phyloP scores from a whole-genome alignment of 2,888 invertebrate species.

The Hybos culiciformis region DNA sequence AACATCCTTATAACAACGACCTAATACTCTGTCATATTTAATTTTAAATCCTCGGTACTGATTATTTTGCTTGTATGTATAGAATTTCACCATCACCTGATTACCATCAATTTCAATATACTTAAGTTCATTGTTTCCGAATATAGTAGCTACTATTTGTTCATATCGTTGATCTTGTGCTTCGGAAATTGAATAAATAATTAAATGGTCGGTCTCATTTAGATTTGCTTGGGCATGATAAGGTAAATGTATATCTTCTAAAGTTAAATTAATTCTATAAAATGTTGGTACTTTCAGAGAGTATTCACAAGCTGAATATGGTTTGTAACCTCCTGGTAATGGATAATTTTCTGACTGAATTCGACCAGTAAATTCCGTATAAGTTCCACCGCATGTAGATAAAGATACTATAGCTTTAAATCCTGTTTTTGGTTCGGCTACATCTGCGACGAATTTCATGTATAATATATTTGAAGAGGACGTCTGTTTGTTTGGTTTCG shows the following conservation, averaged over 20 bases:
- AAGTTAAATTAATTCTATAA: slow-evolving; percentile 34
- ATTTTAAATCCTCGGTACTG: slow-evolving; percentile 48
- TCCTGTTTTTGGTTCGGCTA: slow-evolving; percentile 57
- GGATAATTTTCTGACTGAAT: slow-evolving; percentile 61
- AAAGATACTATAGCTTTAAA: slow-evolving; percentile 44
- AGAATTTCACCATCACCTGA: slow-evolving; percentile 40
- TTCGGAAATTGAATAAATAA: slow-evolving; percentile 21
- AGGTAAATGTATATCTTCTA: slow-evolving; percentile 37
- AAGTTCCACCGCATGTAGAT: slow-evolving; percentile 56
- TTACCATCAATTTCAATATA: slow-evolving; percentile 36
- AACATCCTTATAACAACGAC: slow-evolving; percentile 50
- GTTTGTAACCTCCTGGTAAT: slow-evolving; percentile 39
- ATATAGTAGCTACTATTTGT: slow-evolving; percentile 20
- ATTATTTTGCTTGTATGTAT: slow-evolving; percentile 32
- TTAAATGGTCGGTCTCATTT: slow-evolving; percentile 31
- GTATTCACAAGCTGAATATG: slow-evolving; percentile 58
- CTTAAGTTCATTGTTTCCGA: slow-evolving; percentile 32
- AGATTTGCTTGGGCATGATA: slow-evolving; percentile 21
- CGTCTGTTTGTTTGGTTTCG: slow-evolving; percentile 38
- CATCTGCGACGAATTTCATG: slow-evolving; percentile 56
- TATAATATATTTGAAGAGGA: slow-evolving; percentile 49
- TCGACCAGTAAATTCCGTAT: slow-evolving; percentile 40
- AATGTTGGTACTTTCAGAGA: slow-evolving; percentile 40
- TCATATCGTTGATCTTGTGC: neutral
- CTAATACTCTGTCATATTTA: slow-evolving; percentile 41